Conservation (phyloP, 2,113 vertebrate genomes). For the Antechinus stuartii region DNA sequence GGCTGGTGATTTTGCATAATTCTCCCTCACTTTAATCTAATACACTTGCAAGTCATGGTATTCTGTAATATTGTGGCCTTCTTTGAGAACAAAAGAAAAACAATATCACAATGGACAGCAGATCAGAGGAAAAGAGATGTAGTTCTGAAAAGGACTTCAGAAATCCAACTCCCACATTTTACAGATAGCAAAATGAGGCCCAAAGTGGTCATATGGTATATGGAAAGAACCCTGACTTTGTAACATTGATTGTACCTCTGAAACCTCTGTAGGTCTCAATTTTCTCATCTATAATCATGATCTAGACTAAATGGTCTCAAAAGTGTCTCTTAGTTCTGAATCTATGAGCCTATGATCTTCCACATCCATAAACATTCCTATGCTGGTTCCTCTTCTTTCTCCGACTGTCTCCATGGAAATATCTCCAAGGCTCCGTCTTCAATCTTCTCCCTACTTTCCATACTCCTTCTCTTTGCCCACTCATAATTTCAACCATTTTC, state of each 20-base stretch:
- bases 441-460: not conserved
- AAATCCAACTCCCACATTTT: not conserved
- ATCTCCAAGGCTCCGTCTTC: not conserved
- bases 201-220: not conserved
- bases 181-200: not conserved
- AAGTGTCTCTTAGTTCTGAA: not conserved
- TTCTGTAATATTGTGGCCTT: too few species aligned
- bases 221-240: not conserved
- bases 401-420: not conserved
- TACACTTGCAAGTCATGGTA: too few species aligned
- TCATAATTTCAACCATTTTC: not conserved
- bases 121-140: not conserved
- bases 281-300: not conserved
- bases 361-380: not conserved
- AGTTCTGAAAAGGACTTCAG: not conserved
- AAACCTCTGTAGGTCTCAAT: not conserved
- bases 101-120: not conserved
- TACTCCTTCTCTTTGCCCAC: not conserved
- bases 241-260: not conserved
- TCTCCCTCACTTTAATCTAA: too few species aligned
- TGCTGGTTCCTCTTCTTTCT: not conserved
- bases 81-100: too few species aligned
- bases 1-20: too few species aligned
- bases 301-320: not conserved
- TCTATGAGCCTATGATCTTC: not conserved